Evolutionary conservation across 2,113 vertebrate genomes (phyloP), one percentile per base, ranked within the genome.

Genomic region (Petrocephalus microphthalmus): DNA sequence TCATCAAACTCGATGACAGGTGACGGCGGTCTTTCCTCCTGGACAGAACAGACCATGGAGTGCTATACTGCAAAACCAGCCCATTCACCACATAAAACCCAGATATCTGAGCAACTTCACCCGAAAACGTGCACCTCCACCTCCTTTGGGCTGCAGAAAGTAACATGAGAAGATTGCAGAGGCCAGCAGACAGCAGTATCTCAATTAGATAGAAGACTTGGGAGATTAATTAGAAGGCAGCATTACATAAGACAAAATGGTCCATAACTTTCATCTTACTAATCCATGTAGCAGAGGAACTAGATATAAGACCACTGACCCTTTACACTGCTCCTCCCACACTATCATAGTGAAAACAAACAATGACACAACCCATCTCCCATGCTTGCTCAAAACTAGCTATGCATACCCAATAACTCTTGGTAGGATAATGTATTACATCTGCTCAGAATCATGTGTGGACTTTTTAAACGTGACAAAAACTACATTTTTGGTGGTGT

Each of bases 1-100:
- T 98, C 94, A 7, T 96, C 97, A 90, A 99, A 97, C 91, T 98
- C 97, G 5, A 98, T 95, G 3, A 96, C 91, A 0, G 98, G 97
- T 0, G 98, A 95, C 0, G 95, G 95, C 7, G 93, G 60, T 89
- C 95, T 93, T 87, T 93, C 92, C 89, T 94, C 94, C 94, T 87
- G 42, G 33, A 49, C 7, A 5, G 37, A 49, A 49, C 7, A 47
- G 81, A 17, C 20, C 37, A n/a, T n/a, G 45, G 71, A 17, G 33
- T 74, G 20, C 45, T 83, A 0, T 20, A 47, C 45, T 83, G 45
- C 20, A 22, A 49, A 83, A 22, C 17, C 10, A 47, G 81, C 45
- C 20, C 20, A 47, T 49, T 83, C 42, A 49, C 81, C 20, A 7
- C 20, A 45, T 11, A n/a, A 74, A 33, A 74, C 33, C 33, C 29